phyloP scores from a whole-genome alignment of 2,797 vertebrate genomes.

The Thunnus albacares region DNA sequence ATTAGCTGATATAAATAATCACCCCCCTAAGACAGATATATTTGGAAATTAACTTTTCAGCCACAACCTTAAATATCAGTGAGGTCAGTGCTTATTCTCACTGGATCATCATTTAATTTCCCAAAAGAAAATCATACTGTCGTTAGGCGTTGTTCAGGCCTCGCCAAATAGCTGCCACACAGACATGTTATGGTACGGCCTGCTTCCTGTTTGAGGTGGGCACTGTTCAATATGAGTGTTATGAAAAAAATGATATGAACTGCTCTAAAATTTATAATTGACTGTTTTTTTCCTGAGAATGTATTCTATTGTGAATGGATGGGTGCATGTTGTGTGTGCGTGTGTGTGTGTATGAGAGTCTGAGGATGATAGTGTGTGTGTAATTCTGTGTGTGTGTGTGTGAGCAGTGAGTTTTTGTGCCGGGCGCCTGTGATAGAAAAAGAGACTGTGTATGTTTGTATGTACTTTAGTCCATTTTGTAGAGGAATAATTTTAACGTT shows the following conservation, averaged over 20 bases:
- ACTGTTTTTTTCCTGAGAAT: conserved; percentile 71
- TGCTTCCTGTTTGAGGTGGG: conserved; percentile 53
- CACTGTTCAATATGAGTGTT: conserved; percentile 58
- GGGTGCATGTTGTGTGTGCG: conserved; percentile 20
- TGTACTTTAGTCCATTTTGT: conserved; percentile 76
- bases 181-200: conserved; percentile 46
- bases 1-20: conserved; percentile 19
- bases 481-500: conserved; percentile 73
- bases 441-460: conserved; percentile 57
- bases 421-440: conserved; percentile 47
- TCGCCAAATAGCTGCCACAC: conserved; percentile 42
- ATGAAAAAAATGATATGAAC: conserved; percentile 57
- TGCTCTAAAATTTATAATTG: conserved; percentile 68
- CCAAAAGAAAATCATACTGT: conserved; percentile 21
- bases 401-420: conserved; percentile 34
- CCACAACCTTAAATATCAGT: neutral
- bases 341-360: conserved; percentile 28
- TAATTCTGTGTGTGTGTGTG: conserved; percentile 26
- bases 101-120: neutral
- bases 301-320: conserved; percentile 69
- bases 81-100: conserved; percentile 4
- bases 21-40: neutral
- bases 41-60: neutral
- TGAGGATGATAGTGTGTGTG: conserved; percentile 22
- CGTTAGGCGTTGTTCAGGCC: conserved; percentile 26